Percentiles rank a stretch among this genome's conserved stretches.
These are phyloP conservation scores for Dermatemys mawii DNA, from an alignment of 2,113 vertebrate genomes.

Conservation along the genomic window DNA sequence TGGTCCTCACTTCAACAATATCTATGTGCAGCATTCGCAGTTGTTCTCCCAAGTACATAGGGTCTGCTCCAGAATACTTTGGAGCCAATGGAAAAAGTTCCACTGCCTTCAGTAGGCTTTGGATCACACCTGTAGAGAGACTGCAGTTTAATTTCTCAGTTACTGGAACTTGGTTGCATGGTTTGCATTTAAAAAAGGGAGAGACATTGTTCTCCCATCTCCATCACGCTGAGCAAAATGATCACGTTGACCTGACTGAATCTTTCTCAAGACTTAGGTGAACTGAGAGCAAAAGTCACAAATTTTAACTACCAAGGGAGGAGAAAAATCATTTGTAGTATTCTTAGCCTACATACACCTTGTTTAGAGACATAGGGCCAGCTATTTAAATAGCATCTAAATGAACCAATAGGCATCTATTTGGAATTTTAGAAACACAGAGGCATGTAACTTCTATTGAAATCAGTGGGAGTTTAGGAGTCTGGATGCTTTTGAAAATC, in stretches of 20 bases:
- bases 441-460: neutral
- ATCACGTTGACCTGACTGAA: neutral
- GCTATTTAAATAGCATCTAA: neutral
- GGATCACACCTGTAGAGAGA: neutral
- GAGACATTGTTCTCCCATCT: neutral
- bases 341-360: conserved; percentile 16
- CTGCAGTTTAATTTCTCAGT: neutral
- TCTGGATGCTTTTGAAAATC: neutral
- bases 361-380: conserved; percentile 4
- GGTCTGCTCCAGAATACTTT: neutral
- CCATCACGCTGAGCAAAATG: neutral
- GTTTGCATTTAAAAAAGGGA: neutral
- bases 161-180: neutral
- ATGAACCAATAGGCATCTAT: neutral
- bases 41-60: neutral
- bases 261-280: neutral
- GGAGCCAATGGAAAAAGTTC: neutral
- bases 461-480: neutral
- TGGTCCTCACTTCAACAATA: neutral
- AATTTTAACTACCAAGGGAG: neutral
- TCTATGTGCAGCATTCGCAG: neutral
- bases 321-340: conserved; percentile 23
- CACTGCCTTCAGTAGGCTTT: neutral
- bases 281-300: conserved; percentile 18
- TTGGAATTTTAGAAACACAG: neutral